A percentile compares a stretch with the other conserved stretches of the same genome.
Conservation (phyloP, 2,797 vertebrate genomes). For the Steatocranus sp. region DNA sequence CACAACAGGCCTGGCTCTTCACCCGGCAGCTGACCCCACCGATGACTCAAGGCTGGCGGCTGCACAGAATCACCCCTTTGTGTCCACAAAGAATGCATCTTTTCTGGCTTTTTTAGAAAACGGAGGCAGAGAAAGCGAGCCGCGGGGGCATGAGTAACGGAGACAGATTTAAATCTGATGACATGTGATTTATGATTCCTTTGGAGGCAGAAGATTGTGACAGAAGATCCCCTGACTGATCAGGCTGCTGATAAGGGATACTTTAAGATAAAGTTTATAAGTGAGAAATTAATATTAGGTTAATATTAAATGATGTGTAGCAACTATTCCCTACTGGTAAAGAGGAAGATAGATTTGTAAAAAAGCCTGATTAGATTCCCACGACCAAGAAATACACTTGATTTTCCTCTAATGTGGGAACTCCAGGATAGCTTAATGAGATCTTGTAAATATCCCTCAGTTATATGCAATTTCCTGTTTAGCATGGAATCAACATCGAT, state of each 20-base stretch:
- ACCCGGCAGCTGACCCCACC: constrained; percentile 54
- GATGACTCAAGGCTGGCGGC: constrained; percentile 60
- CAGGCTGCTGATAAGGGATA: neutral
- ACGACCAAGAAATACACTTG: neutral
- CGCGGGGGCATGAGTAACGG: constrained; percentile 18
- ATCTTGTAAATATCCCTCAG: constrained; percentile 15
- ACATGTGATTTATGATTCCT: constrained; percentile 38
- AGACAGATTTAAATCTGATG: constrained; percentile 42
- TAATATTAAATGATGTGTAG: neutral
- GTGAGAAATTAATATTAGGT: neutral
- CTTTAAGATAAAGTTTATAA: neutral
- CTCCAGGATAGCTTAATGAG: neutral
- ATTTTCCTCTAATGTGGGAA: neutral
- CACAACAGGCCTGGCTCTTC: constrained; percentile 39
- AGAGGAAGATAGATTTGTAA: neutral
- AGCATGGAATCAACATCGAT: constrained; percentile 27
- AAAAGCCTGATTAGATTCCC: neutral
- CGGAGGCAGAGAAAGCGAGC: constrained; percentile 31
- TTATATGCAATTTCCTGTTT: constrained; percentile 59
- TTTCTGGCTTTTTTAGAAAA: constrained; percentile 50
- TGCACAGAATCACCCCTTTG: constrained; percentile 69
- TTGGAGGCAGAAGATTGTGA: neutral
- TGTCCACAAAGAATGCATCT: constrained; percentile 63
- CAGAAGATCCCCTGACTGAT: neutral
- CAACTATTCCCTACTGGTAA: neutral